Conservation (phyloP, 2,797 vertebrate genomes). For the Mormyrops boulengeri region DNA sequence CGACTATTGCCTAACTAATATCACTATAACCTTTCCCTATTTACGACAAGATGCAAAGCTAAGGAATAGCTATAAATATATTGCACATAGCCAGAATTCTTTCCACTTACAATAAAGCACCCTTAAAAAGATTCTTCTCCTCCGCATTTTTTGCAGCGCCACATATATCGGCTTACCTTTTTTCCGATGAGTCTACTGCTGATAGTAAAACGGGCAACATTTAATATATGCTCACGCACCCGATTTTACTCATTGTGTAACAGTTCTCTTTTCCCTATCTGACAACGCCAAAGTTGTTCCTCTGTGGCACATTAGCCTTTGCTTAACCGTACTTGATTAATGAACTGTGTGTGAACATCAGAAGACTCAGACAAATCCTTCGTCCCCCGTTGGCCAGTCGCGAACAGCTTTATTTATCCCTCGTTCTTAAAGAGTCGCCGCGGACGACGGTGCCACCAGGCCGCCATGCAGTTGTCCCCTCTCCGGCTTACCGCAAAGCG, state of each 20-base stretch:
- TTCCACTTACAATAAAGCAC: constrained; percentile 41
- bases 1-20: constrained; percentile 26
- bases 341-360: constrained; percentile 34
- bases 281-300: not conserved
- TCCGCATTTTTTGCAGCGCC: constrained; percentile 17
- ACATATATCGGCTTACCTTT: constrained; percentile 15
- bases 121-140: constrained; percentile 23
- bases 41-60: constrained; percentile 56
- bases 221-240: not conserved
- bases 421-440: not conserved
- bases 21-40: constrained; percentile 45
- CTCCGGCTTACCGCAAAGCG: constrained; percentile 11
- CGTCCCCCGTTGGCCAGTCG: constrained; percentile 18
- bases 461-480: constrained; percentile 1
- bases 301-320: not conserved
- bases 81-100: constrained; percentile 36
- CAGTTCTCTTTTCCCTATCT: not conserved
- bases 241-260: not conserved
- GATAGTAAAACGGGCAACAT: not conserved
- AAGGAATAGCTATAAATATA: constrained; percentile 64
- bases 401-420: constrained; percentile 35
- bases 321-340: constrained; percentile 29
- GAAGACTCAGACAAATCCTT: constrained; percentile 30
- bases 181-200: not conserved
- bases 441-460: not conserved